A percentile compares a stretch with the other conserved stretches of the same genome.
phyloP scores from a whole-genome alignment of 2,888 invertebrate genomes.

The Andrena camellia region DNA sequence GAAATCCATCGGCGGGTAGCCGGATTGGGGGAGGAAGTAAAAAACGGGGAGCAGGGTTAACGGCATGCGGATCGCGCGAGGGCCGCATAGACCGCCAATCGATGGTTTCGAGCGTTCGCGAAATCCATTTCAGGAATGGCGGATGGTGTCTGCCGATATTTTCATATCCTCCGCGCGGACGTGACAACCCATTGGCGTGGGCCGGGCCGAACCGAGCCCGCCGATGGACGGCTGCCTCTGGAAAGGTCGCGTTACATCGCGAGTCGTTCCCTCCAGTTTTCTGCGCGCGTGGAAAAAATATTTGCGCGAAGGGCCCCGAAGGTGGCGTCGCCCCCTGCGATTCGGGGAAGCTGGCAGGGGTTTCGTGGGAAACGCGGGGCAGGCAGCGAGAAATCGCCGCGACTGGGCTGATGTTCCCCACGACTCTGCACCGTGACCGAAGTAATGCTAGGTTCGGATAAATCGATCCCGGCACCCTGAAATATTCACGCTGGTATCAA shows the following conservation, averaged over 20 bases:
- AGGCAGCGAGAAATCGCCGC: slow-evolving; percentile 7
- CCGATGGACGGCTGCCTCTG: background rate
- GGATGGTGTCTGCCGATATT: slow-evolving; percentile 60
- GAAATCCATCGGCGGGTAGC: slow-evolving; percentile 10
- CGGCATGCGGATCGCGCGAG: slow-evolving; percentile 27
- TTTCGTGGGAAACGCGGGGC: background rate
- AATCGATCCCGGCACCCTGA: slow-evolving; percentile 65
- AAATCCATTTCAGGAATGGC: slow-evolving; percentile 60
- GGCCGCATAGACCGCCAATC: slow-evolving; percentile 44
- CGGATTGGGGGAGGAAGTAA: slow-evolving; percentile 7
- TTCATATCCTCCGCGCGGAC: slow-evolving; percentile 56
- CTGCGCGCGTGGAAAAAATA: background rate
- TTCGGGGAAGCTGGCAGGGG: background rate
- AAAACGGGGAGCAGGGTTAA: slow-evolving; percentile 4
- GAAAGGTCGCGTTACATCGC: no score
- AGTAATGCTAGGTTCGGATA: slow-evolving; percentile 52
- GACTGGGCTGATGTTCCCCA: slow-evolving; percentile 21
- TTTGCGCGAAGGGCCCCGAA: background rate
- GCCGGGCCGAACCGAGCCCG: background rate
- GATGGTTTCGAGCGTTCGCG: slow-evolving; percentile 49
- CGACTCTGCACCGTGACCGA: slow-evolving; percentile 18
- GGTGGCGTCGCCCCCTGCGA: background rate
- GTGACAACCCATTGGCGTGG: slow-evolving; percentile 48
- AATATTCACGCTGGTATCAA: slow-evolving; percentile 66
- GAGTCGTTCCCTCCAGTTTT: background rate